A percentile compares a stretch with the other conserved stretches of the same genome.
phyloP scores from a whole-genome alignment of 64 coral and sea anemone species.

The Orbicella faveolata region DNA sequence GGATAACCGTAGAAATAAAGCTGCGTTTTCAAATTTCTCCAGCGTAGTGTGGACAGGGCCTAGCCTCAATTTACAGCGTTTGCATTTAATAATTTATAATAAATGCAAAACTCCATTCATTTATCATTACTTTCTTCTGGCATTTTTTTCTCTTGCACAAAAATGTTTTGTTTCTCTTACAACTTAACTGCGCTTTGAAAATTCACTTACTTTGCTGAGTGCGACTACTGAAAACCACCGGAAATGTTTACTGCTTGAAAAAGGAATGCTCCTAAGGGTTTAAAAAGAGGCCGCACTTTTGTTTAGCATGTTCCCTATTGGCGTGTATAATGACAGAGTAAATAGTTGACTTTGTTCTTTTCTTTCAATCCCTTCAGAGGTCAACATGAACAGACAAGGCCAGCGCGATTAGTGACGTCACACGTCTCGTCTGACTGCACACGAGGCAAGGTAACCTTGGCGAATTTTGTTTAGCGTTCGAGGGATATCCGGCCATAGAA shows the following conservation, averaged over 20 bases:
- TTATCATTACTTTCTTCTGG: no score
- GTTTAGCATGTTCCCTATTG: background rate
- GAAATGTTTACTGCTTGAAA: background rate
- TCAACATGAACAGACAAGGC: background rate
- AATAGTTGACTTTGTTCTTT: background rate
- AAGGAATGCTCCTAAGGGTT: background rate
- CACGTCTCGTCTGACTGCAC: constrained; percentile 1
- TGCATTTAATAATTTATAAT: no score
- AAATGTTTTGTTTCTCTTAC: no score
- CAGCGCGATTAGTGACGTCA: constrained; percentile 14
- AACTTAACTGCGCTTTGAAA: no score
- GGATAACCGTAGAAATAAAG: no score
- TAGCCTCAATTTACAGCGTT: no score
- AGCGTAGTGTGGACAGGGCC: no score
- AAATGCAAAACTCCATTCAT: no score
- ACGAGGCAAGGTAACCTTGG: constrained; percentile 54
- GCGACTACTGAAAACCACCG: no score
- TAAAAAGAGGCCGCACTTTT: background rate
- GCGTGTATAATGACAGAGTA: background rate
- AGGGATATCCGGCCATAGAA: background rate
- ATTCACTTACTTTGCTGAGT: no score
- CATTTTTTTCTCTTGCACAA: no score
- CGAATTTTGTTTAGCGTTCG: constrained; percentile 62
- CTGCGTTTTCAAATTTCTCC: no score
- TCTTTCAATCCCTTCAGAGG: background rate